Evolutionary conservation across 2,888 invertebrate genomes (phyloP).

Genomic region (Baronia brevicornis): DNA sequence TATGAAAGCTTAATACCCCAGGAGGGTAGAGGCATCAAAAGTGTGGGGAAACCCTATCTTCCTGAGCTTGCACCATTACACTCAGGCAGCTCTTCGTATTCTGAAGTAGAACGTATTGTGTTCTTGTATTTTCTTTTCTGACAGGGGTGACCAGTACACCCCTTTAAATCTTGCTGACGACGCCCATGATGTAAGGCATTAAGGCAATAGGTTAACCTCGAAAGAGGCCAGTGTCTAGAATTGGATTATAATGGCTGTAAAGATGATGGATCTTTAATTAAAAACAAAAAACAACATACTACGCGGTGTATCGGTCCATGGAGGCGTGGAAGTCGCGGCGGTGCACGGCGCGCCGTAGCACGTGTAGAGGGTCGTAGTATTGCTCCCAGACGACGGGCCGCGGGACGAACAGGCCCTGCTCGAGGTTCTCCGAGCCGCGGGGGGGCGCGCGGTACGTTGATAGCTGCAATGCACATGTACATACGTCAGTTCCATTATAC

Average conservation of each 20-base stretch:
- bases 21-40: too few relatives aligned
- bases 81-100: too few relatives aligned
- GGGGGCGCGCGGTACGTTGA: constrained; percentile 91
- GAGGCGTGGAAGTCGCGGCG: constrained; percentile 94
- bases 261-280: too few relatives aligned
- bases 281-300: constrained; percentile 79
- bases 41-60: too few relatives aligned
- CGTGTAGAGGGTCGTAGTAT: constrained; percentile 95
- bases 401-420: constrained; percentile 93
- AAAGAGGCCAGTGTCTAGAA: too few relatives aligned
- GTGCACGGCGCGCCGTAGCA: constrained; percentile 92
- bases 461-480: constrained; percentile 60
- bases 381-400: constrained; percentile 92
- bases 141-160: too few relatives aligned
- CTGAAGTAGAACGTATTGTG: too few relatives aligned
- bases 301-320: constrained; percentile 93
- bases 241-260: too few relatives aligned
- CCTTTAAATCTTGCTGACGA: too few relatives aligned
- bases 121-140: too few relatives aligned
- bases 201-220: background rate
- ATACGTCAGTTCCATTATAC: background rate
- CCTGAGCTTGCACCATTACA: too few relatives aligned
- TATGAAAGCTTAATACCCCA: too few relatives aligned
- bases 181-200: background rate
- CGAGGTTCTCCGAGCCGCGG: constrained; percentile 82